These are phyloP conservation scores for Colaptes auratus DNA, from an alignment of 2,113 vertebrate species.

Conservation along the genomic window DNA sequence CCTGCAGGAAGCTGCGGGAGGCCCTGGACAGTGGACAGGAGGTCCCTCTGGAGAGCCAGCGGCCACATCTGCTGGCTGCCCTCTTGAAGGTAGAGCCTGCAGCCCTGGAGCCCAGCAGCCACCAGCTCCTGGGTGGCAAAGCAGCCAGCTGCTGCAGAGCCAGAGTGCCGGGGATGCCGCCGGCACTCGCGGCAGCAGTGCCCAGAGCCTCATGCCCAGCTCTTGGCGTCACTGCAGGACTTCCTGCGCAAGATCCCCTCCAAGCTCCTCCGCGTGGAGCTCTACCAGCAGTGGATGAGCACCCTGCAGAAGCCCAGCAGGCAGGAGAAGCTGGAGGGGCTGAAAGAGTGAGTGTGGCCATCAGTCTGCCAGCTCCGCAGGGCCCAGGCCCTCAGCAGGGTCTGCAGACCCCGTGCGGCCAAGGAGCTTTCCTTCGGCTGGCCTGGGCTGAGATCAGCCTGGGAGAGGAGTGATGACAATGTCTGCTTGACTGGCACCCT, in stretches of 20 bases:
- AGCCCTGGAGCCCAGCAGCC: not conserved
- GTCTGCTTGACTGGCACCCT: not conserved
- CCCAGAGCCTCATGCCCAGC: not conserved
- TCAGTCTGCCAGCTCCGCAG: not conserved
- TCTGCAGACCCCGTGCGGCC: not conserved
- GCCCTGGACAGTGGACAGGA: not conserved
- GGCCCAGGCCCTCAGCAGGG: not conserved
- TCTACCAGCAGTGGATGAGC: not conserved
- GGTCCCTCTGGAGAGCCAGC: not conserved
- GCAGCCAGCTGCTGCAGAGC: not conserved
- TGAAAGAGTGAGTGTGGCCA: not conserved
- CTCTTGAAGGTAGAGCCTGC: not conserved
- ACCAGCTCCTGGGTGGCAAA: not conserved
- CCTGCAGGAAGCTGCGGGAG: not conserved
- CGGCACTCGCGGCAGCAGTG: not conserved
- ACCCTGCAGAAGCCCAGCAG: not conserved
- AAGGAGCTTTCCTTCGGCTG: not conserved
- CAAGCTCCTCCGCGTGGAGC: not conserved
- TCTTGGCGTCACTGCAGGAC: not conserved
- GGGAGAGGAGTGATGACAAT: accelerated
- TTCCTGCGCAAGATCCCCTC: not conserved
- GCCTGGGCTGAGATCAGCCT: not conserved
- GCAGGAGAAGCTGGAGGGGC: not conserved
- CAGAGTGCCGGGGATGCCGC: not conserved
- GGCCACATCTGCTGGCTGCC: not conserved